A percentile compares a stretch with the other conserved stretches of the same genome.
Conservation (phyloP, 2,797 vertebrate species). For the Triplophysa yarkandensis region DNA sequence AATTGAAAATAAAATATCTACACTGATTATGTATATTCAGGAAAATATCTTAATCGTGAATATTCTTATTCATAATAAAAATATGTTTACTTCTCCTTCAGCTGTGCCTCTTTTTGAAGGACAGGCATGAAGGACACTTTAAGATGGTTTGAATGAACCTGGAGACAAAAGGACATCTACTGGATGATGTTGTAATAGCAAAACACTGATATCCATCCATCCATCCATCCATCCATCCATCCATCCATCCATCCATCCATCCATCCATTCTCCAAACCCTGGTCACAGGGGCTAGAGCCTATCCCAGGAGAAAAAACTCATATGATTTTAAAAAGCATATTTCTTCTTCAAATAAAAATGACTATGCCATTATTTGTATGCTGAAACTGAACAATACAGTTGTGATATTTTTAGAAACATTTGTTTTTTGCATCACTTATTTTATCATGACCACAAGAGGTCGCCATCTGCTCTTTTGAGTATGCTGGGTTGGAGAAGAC, state of each 20-base stretch:
- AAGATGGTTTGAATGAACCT: slow-evolving; percentile 23
- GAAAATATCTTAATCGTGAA: no score
- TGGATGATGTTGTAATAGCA: slow-evolving; percentile 51
- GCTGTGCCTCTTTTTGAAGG: slow-evolving; percentile 61
- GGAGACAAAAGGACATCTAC: slow-evolving; percentile 43
- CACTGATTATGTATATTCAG: no score
- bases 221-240: no score
- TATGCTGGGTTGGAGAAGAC: neutral
- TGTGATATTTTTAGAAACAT: slow-evolving; percentile 2
- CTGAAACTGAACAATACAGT: neutral
- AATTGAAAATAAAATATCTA: no score
- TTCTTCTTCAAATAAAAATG: neutral
- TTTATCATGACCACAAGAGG: slow-evolving; percentile 36
- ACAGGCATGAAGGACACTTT: slow-evolving; percentile 51
- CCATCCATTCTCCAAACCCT: no score
- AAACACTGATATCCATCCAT: neutral
- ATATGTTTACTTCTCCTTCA: slow-evolving; percentile 42
- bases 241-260: no score
- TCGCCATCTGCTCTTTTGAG: neutral
- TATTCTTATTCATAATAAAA: neutral
- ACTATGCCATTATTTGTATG: neutral
- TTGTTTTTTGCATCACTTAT: neutral
- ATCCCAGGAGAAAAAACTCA: neutral
- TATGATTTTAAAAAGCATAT: slow-evolving; percentile 5
- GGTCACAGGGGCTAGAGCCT: no score